Base-by-base conservation (phyloP, 1,140 invertebrate species). In the Cataglyphis hispanica region DNA sequence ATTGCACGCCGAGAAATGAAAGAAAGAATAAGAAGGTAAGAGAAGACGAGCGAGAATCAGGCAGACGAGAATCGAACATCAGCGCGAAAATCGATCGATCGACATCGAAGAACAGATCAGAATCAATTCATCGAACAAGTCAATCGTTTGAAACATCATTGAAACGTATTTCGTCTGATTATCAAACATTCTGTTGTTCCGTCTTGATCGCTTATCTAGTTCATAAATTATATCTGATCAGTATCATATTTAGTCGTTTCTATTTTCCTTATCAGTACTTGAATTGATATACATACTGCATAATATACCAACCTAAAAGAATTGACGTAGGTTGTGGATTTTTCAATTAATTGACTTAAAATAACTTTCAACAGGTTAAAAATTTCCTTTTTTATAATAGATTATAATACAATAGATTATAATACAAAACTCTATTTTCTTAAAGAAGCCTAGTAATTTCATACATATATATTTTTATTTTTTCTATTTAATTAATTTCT, bases 1-100 rank as follows among this genome's bases (percentile, higher is more conserved):
- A 75, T 76, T 76, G 70, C 86, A 70, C 27, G 61, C 53, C 58
- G 31, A 46, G 64, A 61, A 66, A 85, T 16, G 11, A 53, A 69
- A 69, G n/a, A 80, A 19, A 78, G n/a, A 85, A 27, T 80, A 37
- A 78, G 40, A n/a, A n/a, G n/a, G n/a, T n/a, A n/a, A n/a, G n/a
- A n/a, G n/a, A n/a, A n/a, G n/a, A n/a, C n/a, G n/a, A n/a, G n/a
- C n/a, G n/a, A n/a, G n/a, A n/a, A n/a, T n/a, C n/a, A n/a, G n/a
- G n/a, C n/a, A n/a, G n/a, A n/a, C n/a, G n/a, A n/a, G n/a, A n/a
- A n/a, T n/a, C n/a, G n/a, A n/a, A n/a, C n/a, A n/a, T n/a, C n/a
- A n/a, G n/a, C n/a, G n/a, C n/a, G n/a, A n/a, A n/a, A n/a, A n/a
- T n/a, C n/a, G n/a, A n/a, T n/a, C n/a, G n/a, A n/a, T n/a, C n/a